Evolutionary conservation across 2,113 vertebrate species (phyloP).

Genomic region (Circaetus gallicus): DNA sequence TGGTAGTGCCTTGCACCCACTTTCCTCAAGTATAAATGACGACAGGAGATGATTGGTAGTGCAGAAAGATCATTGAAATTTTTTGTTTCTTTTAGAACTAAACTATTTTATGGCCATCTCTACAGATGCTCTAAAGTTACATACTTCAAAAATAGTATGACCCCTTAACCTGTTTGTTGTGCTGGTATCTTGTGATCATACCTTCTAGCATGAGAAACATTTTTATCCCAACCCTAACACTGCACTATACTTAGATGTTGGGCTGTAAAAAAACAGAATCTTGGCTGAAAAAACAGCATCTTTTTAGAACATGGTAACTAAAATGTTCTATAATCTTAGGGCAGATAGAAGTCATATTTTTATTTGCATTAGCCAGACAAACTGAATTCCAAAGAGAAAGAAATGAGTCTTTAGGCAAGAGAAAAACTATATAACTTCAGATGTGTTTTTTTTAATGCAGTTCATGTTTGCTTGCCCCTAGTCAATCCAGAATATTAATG

Average conservation of each 20-base stretch:
- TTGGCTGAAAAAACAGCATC: not conserved
- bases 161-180: constrained; percentile 29
- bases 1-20: not conserved
- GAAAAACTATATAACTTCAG: not conserved
- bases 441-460: not conserved
- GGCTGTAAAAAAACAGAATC: constrained; percentile 23
- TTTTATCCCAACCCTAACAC: not conserved
- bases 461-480: not conserved
- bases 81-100: constrained; percentile 21
- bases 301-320: not conserved
- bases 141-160: not conserved
- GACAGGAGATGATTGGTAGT: not conserved
- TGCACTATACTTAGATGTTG: not conserved
- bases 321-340: not conserved
- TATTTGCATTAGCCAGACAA: not conserved
- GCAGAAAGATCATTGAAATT: not conserved
- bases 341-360: not conserved
- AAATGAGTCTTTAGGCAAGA: not conserved
- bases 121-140: not conserved
- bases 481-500: not conserved
- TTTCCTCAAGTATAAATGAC: not conserved
- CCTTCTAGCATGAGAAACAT: not conserved
- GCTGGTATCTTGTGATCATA: constrained; percentile 7
- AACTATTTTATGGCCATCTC: not conserved
- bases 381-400: not conserved